Evolutionary conservation across 2,797 vertebrate genomes (phyloP).

Genomic region (Aphelocoma californica): DNA sequence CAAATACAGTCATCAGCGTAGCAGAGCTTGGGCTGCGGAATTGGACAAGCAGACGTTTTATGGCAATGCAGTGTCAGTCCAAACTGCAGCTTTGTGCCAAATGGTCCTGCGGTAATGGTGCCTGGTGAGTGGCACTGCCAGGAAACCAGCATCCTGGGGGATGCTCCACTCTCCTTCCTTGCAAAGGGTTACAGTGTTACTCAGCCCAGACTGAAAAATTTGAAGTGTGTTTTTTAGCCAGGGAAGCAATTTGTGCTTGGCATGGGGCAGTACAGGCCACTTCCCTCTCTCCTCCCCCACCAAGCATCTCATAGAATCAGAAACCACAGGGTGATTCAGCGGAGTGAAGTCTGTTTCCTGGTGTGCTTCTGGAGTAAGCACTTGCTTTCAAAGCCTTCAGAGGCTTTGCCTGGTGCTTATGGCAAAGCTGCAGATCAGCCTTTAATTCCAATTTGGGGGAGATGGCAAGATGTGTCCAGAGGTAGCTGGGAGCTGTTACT

Average conservation of each 20-base stretch:
- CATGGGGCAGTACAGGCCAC: background rate
- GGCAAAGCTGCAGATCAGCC: background rate
- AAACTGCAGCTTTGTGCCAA: background rate
- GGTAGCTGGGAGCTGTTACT: background rate
- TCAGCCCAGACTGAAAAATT: background rate
- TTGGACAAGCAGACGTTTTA: background rate
- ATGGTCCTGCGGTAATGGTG: background rate
- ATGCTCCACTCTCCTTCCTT: background rate
- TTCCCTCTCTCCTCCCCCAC: conserved; percentile 28
- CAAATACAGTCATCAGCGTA: accelerated
- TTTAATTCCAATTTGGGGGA: background rate
- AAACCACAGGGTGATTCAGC: conserved; percentile 35
- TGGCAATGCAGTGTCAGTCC: background rate
- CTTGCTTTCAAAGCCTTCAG: background rate
- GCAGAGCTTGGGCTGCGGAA: background rate
- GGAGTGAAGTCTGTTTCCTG: background rate
- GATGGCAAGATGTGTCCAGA: background rate
- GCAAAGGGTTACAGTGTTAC: background rate
- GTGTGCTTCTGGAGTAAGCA: background rate
- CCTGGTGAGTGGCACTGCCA: background rate
- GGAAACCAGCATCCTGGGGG: background rate
- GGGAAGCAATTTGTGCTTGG: conserved; percentile 30
- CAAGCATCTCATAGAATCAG: background rate
- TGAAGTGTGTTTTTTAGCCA: background rate
- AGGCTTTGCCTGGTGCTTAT: background rate